phyloP scores from a whole-genome alignment of 2,888 invertebrate genomes.

The Acanthosepion esculentum region DNA sequence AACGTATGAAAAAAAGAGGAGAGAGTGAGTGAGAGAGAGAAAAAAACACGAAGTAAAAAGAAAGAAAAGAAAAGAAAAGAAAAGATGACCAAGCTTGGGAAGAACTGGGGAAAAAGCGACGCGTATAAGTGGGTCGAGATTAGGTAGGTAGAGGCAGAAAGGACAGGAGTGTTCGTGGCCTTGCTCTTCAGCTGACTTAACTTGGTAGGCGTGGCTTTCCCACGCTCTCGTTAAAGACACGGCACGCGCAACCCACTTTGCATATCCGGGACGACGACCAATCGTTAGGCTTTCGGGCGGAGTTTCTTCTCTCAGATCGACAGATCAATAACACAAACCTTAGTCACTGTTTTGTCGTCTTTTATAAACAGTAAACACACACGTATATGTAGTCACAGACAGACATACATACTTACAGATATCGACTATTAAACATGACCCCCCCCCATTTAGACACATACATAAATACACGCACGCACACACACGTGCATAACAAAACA shows the following conservation, averaged over 20 bases:
- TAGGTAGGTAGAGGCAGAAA: not conserved
- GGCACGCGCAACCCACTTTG: conserved; percentile 41
- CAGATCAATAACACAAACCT: not conserved
- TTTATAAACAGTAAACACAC: not conserved
- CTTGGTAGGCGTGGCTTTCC: conserved; percentile 41
- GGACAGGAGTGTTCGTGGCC: conserved; percentile 20
- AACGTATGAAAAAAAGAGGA: not conserved
- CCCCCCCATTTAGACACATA: not conserved
- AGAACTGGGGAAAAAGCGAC: not conserved
- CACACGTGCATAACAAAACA: not conserved
- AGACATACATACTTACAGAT: not conserved
- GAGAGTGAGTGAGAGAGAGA: not conserved
- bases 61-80: not conserved
- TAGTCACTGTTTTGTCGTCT: not conserved
- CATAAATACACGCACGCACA: not conserved
- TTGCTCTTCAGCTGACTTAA: conserved; percentile 10
- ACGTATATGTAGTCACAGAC: not conserved
- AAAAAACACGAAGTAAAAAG: not conserved
- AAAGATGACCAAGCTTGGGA: not conserved
- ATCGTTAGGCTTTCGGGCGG: not conserved
- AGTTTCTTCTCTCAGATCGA: not conserved
- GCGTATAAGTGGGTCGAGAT: not conserved
- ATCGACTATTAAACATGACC: not conserved
- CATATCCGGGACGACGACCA: conserved; percentile 1
- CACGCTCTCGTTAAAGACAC: conserved; percentile 36